phyloP scores from a whole-genome alignment of 1,140 invertebrate genomes.

The Archivesica marissinica region DNA sequence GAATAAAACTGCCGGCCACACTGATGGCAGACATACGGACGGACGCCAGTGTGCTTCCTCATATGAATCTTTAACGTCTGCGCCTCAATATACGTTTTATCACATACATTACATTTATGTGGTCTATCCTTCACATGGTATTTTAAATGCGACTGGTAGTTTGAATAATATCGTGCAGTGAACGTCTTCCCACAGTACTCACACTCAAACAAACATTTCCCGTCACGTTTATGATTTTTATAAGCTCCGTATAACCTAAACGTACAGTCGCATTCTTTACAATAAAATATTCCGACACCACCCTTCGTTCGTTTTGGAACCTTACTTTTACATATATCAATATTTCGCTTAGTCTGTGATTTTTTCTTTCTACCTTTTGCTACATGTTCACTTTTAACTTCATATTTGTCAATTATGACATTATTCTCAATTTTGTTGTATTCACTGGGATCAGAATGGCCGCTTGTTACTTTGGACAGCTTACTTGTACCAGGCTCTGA shows the following conservation, averaged over 20 bases:
- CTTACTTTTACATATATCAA: background rate
- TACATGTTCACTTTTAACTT: background rate
- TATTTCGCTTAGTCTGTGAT: background rate
- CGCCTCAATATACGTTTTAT: conserved; percentile 93
- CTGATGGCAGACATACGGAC: conserved; percentile 95
- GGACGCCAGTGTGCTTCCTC: conserved; percentile 97
- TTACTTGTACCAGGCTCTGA: background rate
- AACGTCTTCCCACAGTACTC: conserved; percentile 47
- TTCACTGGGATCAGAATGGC: background rate
- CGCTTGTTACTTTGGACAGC: background rate
- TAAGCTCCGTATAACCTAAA: conserved; percentile 19
- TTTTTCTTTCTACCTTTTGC: background rate
- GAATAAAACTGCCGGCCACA: conserved; percentile 95
- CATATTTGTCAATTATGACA: background rate
- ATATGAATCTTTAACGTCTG: conserved; percentile 96
- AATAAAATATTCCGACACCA: conserved; percentile 34
- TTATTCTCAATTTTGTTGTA: background rate
- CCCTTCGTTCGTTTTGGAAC: background rate
- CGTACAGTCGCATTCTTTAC: conserved; percentile 33
- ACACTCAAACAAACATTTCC: conserved; percentile 58
- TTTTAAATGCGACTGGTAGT: conserved; percentile 49
- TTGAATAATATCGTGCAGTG: conserved; percentile 13
- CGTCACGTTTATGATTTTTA: conserved; percentile 47
- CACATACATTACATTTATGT: conserved; percentile 93
- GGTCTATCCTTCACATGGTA: conserved; percentile 56